Evolutionary conservation across 2,113 vertebrate genomes (phyloP), one percentile per base, ranked within the genome.

Genomic region (Callithrix jacchus): DNA sequence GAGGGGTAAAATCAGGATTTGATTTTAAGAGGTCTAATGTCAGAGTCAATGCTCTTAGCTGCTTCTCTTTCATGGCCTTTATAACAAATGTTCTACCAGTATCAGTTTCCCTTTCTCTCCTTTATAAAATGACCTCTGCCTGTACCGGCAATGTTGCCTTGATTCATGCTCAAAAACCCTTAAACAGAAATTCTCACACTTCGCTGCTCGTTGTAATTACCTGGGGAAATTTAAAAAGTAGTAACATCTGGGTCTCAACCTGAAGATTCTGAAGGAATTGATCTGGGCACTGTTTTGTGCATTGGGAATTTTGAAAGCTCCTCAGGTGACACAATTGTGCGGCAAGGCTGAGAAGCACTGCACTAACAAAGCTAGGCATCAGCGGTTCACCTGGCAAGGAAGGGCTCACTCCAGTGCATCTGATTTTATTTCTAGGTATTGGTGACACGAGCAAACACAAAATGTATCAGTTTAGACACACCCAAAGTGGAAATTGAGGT

Each of bases 341-440:
- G 8, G 27, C n/a, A 37, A 0, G 2, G 18, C 11, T 25, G 9
- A 17, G 27, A 17, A 64, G 1, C 49, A 27, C 0, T 5, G 32
- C 40, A 85, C 13, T 35, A 12, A 71, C 30, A 35, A 1, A 35
- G 5, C 74, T n/a, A 35, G 47, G 3, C 10, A 16, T 6, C 42
- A 27, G 10, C 13, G 5, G 1, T 21, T 58, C 16, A 58, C 20
- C 45, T 83, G 37, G 35, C 11, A 11, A 37, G 42, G 18, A 42
- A 13, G 10, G 23, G 40, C 17, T 68, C 71, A 42, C 47, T 81
- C 18, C 23, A 9, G 45, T 42, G 17, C n/a, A 23, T 10, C 17
- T 27, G 47, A 20, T 66, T 87, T 40, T 77, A 47, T 88, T 52
- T 58, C 37, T 52, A 47, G 42, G 18, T 30, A 0, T 91, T 54